Percentiles rank a stretch among this genome's conserved stretches.
These are phyloP conservation scores for Helostoma temminkii DNA, from an alignment of 2,797 vertebrate genomes.

Conservation along the genomic window DNA sequence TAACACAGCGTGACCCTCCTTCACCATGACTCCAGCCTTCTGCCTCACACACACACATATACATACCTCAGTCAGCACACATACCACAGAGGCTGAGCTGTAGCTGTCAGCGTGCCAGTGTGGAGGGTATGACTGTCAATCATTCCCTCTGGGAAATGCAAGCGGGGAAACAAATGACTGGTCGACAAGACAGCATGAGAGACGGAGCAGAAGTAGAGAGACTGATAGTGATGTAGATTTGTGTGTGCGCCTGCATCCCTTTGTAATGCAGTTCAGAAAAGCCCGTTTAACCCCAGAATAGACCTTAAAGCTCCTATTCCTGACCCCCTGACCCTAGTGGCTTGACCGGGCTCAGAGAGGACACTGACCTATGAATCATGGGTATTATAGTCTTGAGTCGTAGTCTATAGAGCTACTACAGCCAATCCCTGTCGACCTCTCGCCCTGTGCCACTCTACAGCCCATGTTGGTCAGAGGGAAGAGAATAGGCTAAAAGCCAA, in stretches of 20 bases:
- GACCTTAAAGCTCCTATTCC: constrained; percentile 62
- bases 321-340: constrained; percentile 59
- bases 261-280: constrained; percentile 72
- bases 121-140: constrained; percentile 80
- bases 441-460: constrained; percentile 71
- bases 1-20: constrained; percentile 65
- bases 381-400: constrained; percentile 75
- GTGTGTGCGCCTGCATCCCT: constrained; percentile 46
- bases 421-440: constrained; percentile 79
- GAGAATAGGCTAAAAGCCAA: constrained; percentile 68
- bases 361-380: constrained; percentile 80
- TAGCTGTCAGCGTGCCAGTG: constrained; percentile 71
- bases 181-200: constrained; percentile 54
- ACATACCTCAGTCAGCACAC: constrained; percentile 40
- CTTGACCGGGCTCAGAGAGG: constrained; percentile 73
- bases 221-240: constrained; percentile 56
- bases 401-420: constrained; percentile 76
- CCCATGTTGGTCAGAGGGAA: constrained; percentile 64
- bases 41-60: constrained; percentile 18
- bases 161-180: constrained; percentile 27
- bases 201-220: constrained; percentile 44
- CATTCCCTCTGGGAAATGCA: constrained; percentile 71
- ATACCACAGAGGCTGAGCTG: constrained; percentile 64
- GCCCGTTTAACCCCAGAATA: constrained; percentile 70
- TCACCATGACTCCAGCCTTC: constrained; percentile 54